These are phyloP conservation scores for Habrosyne pyritoides DNA, from an alignment of 2,888 invertebrate genomes.

Conservation along the genomic window DNA sequence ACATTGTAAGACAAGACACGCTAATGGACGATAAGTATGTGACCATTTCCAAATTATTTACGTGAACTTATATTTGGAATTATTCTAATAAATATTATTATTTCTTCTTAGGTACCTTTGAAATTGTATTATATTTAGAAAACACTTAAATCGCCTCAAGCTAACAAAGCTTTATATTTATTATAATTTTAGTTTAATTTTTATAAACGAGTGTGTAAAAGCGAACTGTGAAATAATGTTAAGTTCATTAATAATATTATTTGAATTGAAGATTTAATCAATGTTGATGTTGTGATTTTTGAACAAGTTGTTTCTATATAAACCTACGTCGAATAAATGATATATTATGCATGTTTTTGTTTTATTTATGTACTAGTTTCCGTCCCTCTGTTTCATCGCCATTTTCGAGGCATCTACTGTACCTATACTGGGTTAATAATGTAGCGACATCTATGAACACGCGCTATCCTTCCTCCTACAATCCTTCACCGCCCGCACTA, in stretches of 20 bases:
- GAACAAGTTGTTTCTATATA: constrained; percentile 6
- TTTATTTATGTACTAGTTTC: constrained; percentile 9
- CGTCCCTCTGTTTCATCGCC: too few relatives aligned
- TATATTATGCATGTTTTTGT: constrained; percentile 6
- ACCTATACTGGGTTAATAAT: too few relatives aligned
- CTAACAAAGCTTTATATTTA: neutral
- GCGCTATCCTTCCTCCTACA: too few relatives aligned
- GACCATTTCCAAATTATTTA: neutral
- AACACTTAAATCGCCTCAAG: neutral
- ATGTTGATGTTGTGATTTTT: constrained; percentile 6
- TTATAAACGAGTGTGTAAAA: neutral
- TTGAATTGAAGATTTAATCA: neutral
- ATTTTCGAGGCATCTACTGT: too few relatives aligned
- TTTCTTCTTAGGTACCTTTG: too few relatives aligned
- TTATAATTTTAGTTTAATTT: neutral
- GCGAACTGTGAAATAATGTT: constrained; percentile 8
- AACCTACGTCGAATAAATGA: constrained; percentile 13
- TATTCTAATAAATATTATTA: too few relatives aligned
- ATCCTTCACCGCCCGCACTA: too few relatives aligned
- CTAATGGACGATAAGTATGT: neutral
- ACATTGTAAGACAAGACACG: neutral
- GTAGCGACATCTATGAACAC: too few relatives aligned
- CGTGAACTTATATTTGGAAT: too few relatives aligned
- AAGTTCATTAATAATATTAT: constrained; percentile 6
- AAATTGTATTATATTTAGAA: neutral